Evolutionary conservation across 2,797 vertebrate genomes (phyloP).

Genomic region (Pangasius sanitwongsei): DNA sequence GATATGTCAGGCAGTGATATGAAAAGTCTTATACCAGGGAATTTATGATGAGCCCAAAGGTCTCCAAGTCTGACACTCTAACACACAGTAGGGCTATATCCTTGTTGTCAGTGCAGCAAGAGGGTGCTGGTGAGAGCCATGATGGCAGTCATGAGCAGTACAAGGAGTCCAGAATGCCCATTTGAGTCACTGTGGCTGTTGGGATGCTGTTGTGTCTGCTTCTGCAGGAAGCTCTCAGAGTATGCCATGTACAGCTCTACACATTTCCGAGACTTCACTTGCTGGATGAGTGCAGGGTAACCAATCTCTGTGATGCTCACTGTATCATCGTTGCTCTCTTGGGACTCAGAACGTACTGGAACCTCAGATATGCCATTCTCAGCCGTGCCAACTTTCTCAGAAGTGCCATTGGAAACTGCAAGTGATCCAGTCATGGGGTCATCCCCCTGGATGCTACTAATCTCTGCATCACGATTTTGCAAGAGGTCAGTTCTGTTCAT

Average conservation of each 20-base stretch:
- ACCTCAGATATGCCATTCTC: neutral
- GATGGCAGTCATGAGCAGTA: constrained; percentile 36
- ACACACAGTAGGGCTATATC: neutral
- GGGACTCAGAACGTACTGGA: neutral
- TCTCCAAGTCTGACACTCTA: neutral
- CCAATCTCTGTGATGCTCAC: constrained; percentile 74
- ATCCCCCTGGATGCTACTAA: constrained; percentile 25
- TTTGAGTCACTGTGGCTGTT: neutral
- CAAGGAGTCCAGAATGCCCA: neutral
- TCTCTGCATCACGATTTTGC: constrained; percentile 42
- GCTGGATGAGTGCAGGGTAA: constrained; percentile 72
- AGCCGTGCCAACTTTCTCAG: constrained; percentile 26
- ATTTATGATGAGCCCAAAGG: neutral
- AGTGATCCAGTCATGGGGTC: neutral
- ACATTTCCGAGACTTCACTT: constrained; percentile 70
- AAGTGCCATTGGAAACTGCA: neutral
- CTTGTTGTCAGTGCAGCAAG: neutral
- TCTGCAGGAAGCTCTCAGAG: constrained; percentile 60
- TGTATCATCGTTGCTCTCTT: constrained; percentile 57
- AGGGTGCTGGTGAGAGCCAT: constrained; percentile 31
- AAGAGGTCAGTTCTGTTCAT: constrained; percentile 70
- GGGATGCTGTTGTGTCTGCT: constrained; percentile 17
- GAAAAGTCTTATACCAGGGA: neutral
- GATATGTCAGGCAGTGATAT: neutral
- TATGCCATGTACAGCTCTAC: constrained; percentile 67